phyloP scores from a whole-genome alignment of 1,140 invertebrate species.

The Pogonomyrmex barbatus region DNA sequence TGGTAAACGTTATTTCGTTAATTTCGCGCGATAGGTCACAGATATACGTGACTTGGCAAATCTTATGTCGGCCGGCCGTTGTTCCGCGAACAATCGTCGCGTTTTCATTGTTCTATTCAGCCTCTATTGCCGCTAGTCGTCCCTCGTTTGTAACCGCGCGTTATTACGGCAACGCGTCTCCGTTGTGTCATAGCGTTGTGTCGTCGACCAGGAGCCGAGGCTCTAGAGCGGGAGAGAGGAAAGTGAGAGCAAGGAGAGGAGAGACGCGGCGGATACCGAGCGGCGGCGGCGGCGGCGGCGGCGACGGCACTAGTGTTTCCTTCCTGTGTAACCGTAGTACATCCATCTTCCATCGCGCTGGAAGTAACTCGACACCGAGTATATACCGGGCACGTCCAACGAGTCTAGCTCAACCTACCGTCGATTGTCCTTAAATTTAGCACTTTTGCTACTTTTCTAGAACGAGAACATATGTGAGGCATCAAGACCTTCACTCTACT shows the following conservation, averaged over 20 bases:
- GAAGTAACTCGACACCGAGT: slow-evolving; percentile 80
- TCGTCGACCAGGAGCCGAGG: slow-evolving; percentile 13
- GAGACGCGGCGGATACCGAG: slow-evolving; percentile 63
- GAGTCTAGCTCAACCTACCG: slow-evolving; percentile 5
- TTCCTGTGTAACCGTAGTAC: slow-evolving; percentile 85
- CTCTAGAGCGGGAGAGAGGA: slow-evolving; percentile 25
- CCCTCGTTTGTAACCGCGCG: slow-evolving; percentile 43
- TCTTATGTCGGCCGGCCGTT: slow-evolving; percentile 33
- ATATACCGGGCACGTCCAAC: slow-evolving; percentile 66
- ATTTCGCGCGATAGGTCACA: not conserved
- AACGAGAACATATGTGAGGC: not conserved
- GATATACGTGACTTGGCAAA: not conserved
- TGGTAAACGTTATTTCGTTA: not conserved
- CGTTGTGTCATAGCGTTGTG: slow-evolving; percentile 64
- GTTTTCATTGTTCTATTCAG: slow-evolving; percentile 64
- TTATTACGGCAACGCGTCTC: slow-evolving; percentile 65
- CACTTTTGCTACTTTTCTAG: not conserved
- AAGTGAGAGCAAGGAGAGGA: slow-evolving; percentile 44
- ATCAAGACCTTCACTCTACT: no score
- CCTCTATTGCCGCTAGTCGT: slow-evolving; percentile 43
- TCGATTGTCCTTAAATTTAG: not conserved
- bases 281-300: slow-evolving; percentile 35
- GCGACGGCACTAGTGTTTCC: slow-evolving; percentile 82
- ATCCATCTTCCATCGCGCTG: slow-evolving; percentile 75
- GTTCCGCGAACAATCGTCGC: slow-evolving; percentile 60